phyloP scores from a whole-genome alignment of 2,888 invertebrate genomes.

The Cephus nigrinus region DNA sequence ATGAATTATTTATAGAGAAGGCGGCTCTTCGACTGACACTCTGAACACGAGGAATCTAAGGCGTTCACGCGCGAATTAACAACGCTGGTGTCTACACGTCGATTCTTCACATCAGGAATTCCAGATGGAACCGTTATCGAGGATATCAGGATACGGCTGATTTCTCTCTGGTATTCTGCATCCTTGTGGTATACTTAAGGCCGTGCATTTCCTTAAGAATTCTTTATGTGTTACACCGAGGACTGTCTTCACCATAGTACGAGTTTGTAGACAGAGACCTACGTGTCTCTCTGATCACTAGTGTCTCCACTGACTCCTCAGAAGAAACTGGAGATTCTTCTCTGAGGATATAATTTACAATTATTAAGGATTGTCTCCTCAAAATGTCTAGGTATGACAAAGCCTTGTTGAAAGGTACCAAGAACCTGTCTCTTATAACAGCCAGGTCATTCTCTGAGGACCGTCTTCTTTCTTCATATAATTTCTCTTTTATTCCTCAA shows the following conservation, averaged over 20 bases:
- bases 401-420: not conserved
- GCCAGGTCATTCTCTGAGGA: not conserved
- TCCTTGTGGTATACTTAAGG: not conserved
- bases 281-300: not conserved
- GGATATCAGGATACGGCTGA: not conserved
- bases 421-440: not conserved
- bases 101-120: not conserved
- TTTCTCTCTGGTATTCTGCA: not conserved
- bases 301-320: not conserved
- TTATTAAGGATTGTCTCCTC: not conserved
- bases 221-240: not conserved
- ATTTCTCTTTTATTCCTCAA: not conserved
- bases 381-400: not conserved
- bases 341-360: not conserved
- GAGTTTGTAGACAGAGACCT: not conserved
- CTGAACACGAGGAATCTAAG: not conserved
- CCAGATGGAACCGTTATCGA: not conserved
- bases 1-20: constrained; percentile 53
- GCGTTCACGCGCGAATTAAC: not conserved
- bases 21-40: not conserved
- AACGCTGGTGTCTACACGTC: not conserved
- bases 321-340: not conserved
- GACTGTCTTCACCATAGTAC: not conserved
- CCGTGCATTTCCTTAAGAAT: not conserved
- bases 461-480: not conserved